Base-by-base conservation (phyloP, 2,113 vertebrate genomes). In the Chionomys nivalis region DNA sequence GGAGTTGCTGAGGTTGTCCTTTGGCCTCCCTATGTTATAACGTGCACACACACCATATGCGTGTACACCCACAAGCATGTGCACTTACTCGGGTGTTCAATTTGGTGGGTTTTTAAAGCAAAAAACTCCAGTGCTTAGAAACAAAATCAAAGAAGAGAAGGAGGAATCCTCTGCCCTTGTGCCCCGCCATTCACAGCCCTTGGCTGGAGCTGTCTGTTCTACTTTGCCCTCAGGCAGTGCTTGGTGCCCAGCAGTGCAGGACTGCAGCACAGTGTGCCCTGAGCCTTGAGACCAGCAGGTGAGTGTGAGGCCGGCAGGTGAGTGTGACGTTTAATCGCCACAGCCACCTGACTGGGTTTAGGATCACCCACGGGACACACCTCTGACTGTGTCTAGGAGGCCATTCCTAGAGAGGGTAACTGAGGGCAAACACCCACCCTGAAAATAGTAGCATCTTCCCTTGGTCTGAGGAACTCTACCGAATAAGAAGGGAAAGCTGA, bases 61-160 rank as follows among this genome's bases (percentile, higher is more conserved):
- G 17, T 19, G 31, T 3, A 47, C 14, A 28, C 26, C 26, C 12
- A 49, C 42, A 78, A 31, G 28, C 76, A 49, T 79, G 47, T 21
- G 16, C 17, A 21, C 28, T 19, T 36, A 49, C 28, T 28, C 7
- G 33, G 3, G 28, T 16, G 0, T 70, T 70, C 33, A 79, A 8
- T 47, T 28, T 33, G 28, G 3, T 79, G 47, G 12, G 9, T 33
- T 73, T 73, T 73, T 73, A 79, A 83, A 66, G 36, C 49, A 78
- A 68, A 83, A 89, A 19, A 23, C 14, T 24, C 44, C 39, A 11
- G 65, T 85, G 24, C 78, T 94, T 87, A 77, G 44, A 94, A 83
- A 66, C n/a, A 72, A 86, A 75, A 47, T 7, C 2, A 26, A 47
- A 81, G 31, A n/a, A 66, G 44, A 76, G 58, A 58, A 68, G 65